These are phyloP conservation scores for Palythoa grandis DNA, from an alignment of 92 coral and sea anemone species.

Conservation along the genomic window DNA sequence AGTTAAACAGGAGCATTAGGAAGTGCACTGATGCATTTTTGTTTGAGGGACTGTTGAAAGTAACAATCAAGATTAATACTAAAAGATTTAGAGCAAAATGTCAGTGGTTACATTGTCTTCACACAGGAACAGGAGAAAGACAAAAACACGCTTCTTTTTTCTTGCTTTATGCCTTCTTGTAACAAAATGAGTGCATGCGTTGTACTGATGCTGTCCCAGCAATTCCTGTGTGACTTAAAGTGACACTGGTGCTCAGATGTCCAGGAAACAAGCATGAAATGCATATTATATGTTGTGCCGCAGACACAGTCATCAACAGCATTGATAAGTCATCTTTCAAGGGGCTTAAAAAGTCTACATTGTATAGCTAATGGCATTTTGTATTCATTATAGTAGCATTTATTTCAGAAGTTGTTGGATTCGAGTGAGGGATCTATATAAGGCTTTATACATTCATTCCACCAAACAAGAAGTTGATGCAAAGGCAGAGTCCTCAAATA, in stretches of 20 bases:
- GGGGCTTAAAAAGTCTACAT: background rate
- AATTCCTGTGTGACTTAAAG: background rate
- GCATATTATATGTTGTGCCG: background rate
- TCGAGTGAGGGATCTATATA: background rate
- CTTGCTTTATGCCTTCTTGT: background rate
- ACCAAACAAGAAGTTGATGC: background rate
- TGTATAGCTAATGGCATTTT: background rate
- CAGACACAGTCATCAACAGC: background rate
- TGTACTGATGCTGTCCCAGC: background rate
- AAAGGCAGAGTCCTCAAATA: background rate
- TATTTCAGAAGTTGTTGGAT: background rate
- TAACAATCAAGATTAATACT: background rate
- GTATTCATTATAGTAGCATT: background rate
- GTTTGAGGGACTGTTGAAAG: background rate
- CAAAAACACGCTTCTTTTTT: background rate
- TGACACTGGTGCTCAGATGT: background rate
- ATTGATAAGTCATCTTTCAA: background rate
- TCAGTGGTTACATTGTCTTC: background rate
- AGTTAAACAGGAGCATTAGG: constrained; percentile 21
- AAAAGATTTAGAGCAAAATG: background rate
- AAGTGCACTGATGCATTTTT: background rate
- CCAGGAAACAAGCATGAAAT: background rate
- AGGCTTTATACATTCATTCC: background rate
- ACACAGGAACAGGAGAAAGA: background rate
- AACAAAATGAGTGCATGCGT: background rate